Evolutionary conservation across 1,140 invertebrate genomes (phyloP).

Genomic region (Scylla paramamosain): DNA sequence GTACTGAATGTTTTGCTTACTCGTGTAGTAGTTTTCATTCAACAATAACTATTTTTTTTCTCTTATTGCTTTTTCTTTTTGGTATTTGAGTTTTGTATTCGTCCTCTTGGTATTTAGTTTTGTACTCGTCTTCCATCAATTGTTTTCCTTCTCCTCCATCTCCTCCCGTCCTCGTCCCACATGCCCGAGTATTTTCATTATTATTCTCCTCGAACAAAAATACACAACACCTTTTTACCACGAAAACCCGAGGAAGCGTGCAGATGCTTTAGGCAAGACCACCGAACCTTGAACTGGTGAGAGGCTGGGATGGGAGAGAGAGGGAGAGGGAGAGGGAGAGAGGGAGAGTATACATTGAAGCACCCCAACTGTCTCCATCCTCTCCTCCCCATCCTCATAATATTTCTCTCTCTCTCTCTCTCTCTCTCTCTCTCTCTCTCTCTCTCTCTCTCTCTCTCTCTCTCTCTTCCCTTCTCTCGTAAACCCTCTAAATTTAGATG

Average conservation of each 20-base stretch:
- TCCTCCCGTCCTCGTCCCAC: no score
- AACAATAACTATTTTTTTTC: no score
- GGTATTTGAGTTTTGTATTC: no score
- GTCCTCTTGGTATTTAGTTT: no score
- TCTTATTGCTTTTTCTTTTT: no score
- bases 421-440: background rate
- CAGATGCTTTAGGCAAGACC: constrained; percentile 11
- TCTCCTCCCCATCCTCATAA: background rate
- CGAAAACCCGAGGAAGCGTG: background rate
- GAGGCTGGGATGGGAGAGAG: background rate
- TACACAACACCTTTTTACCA: background rate
- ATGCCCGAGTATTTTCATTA: no score
- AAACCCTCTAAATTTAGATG: constrained; percentile 7
- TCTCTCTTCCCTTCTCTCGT: background rate
- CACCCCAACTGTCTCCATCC: background rate
- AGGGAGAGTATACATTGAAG: background rate
- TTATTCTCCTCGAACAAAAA: background rate
- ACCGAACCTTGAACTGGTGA: constrained; percentile 9
- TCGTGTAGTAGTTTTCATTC: no score
- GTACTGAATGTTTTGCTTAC: no score
- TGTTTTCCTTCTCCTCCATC: no score
- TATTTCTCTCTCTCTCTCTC: background rate
- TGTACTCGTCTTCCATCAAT: no score
- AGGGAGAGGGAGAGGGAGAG: no score
- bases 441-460: background rate